Evolutionary conservation across 2,113 vertebrate genomes (phyloP).

Genomic region (Actenoides lindsayi): DNA sequence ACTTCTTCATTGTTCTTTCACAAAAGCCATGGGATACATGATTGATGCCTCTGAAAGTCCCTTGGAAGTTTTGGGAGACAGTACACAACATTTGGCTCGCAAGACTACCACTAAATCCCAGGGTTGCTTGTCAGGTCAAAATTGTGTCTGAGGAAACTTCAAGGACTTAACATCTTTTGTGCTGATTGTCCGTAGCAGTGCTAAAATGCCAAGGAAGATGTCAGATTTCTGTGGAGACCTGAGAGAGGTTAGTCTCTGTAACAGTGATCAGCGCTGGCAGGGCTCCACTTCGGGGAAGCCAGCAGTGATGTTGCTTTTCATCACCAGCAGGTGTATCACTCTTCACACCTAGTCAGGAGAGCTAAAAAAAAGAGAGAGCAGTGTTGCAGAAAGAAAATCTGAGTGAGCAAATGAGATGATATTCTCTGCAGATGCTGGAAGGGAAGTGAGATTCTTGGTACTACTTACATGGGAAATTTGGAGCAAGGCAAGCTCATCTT

Average conservation of each 20-base stretch:
- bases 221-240: conserved; percentile 18
- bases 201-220: conserved; percentile 16
- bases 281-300: neutral
- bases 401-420: neutral
- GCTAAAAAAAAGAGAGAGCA: neutral
- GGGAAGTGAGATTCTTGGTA: neutral
- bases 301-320: neutral
- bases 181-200: neutral
- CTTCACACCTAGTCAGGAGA: neutral
- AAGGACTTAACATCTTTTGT: neutral
- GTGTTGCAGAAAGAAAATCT: neutral
- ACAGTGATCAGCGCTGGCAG: conserved; percentile 36
- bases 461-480: neutral
- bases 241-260: conserved; percentile 1
- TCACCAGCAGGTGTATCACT: neutral
- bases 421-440: neutral
- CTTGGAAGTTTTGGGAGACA: neutral
- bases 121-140: conserved; percentile 43
- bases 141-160: neutral
- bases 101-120: conserved; percentile 7
- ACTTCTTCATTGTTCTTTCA: neutral
- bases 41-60: neutral
- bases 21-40: neutral
- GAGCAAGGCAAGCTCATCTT: neutral
- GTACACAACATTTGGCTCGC: neutral